Conservation (phyloP, 2,888 invertebrate species). For the Drosophila mercatorum region DNA sequence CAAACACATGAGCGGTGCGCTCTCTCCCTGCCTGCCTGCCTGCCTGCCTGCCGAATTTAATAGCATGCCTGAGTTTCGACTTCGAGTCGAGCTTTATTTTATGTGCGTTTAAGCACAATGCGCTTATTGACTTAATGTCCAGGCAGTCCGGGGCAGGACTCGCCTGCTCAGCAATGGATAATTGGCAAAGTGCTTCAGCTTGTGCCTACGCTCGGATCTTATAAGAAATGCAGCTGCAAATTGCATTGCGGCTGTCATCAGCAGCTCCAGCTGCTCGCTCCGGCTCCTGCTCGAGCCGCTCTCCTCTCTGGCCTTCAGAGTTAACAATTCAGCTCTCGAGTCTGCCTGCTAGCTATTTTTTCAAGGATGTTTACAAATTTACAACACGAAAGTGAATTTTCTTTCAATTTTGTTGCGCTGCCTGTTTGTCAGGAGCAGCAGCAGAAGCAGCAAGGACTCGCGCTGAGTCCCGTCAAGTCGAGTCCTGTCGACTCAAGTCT, state of each 20-base stretch:
- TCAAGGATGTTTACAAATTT: conserved; percentile 81
- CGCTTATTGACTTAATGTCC: conserved; percentile 80
- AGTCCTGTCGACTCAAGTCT: conserved; percentile 38
- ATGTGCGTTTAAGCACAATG: conserved; percentile 79
- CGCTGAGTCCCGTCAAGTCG: conserved; percentile 30
- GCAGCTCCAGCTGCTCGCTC: conserved; percentile 36
- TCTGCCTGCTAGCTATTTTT: conserved; percentile 69
- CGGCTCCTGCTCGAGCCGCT: neutral
- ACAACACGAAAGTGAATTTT: conserved; percentile 81
- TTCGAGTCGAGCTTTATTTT: conserved; percentile 46
- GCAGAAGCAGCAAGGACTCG: conserved; percentile 28
- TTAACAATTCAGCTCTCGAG: conserved; percentile 51
- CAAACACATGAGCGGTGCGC: conserved; percentile 55
- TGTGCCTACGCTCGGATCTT: conserved; percentile 16
- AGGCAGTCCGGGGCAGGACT: conserved; percentile 38
- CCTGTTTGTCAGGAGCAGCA: conserved; percentile 49
- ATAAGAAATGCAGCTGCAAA: conserved; percentile 64
- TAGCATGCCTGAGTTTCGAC: conserved; percentile 19
- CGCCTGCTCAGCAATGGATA: conserved; percentile 41
- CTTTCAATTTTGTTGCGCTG: conserved; percentile 73
- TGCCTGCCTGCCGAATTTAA: conserved; percentile 40
- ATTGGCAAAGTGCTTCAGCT: conserved; percentile 60
- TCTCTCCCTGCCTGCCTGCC: conserved; percentile 8
- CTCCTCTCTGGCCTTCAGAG: conserved; percentile 51
- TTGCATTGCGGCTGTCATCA: conserved; percentile 74